Percentiles rank a stretch among this genome's conserved stretches.
Evolutionary conservation across 2,797 vertebrate species (phyloP).

Genomic region (Acanthurus tractus): DNA sequence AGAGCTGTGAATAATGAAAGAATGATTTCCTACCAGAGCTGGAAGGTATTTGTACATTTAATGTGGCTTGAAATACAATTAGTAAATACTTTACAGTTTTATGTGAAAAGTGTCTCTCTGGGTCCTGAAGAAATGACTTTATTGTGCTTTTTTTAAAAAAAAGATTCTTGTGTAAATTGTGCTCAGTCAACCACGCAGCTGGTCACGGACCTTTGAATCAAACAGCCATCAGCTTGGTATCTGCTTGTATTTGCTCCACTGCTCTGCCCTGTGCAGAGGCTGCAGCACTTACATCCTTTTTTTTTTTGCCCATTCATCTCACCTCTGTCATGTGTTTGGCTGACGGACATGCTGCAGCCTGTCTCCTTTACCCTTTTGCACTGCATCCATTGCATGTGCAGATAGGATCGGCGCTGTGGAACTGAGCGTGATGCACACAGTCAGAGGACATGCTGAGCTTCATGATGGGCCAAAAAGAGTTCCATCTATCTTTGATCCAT

Average conservation of each 20-base stretch:
- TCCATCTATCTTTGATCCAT: slow-evolving; percentile 20
- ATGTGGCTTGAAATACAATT: background rate
- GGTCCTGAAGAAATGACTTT: slow-evolving; percentile 15
- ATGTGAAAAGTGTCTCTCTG: slow-evolving; percentile 5
- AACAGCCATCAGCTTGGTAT: slow-evolving; percentile 73
- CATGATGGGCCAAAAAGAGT: slow-evolving; percentile 38
- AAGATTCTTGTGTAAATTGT: slow-evolving; percentile 44
- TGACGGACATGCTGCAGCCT: slow-evolving; percentile 31
- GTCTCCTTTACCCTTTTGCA: slow-evolving; percentile 31
- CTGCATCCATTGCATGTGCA: slow-evolving; percentile 37
- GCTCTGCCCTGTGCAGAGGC: slow-evolving; percentile 54
- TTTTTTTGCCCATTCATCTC: slow-evolving; percentile 53
- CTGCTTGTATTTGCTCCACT: slow-evolving; percentile 70
- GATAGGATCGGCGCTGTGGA: slow-evolving; percentile 43
- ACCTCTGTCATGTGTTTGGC: slow-evolving; percentile 46
- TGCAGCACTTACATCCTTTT: slow-evolving; percentile 48
- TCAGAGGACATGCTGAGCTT: slow-evolving; percentile 38
- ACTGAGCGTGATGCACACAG: slow-evolving; percentile 48
- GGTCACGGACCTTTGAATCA: slow-evolving; percentile 75
- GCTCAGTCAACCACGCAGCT: slow-evolving; percentile 71
- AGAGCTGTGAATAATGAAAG: slow-evolving; percentile 38
- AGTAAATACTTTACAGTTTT: background rate
- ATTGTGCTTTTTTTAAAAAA: background rate
- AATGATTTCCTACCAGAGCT: slow-evolving; percentile 16
- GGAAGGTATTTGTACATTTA: background rate